A percentile compares a stretch with the other conserved stretches of the same genome.
Evolutionary conservation across 2,888 invertebrate genomes (phyloP).

Genomic region (Synergus itoensis): DNA sequence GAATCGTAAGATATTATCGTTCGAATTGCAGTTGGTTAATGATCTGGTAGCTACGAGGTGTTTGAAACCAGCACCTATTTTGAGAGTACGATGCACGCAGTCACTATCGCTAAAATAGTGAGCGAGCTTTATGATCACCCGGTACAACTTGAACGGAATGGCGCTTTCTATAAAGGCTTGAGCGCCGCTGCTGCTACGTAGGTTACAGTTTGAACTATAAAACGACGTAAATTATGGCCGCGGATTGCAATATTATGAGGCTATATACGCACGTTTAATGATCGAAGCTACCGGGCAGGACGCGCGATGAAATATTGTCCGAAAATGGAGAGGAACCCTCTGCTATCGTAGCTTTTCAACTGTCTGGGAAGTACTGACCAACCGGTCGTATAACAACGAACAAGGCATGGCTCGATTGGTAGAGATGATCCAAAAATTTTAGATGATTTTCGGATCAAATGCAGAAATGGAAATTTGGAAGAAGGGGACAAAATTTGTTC

Average conservation of each 20-base stretch:
- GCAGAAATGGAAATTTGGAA: background rate
- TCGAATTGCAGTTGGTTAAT: constrained; percentile 40
- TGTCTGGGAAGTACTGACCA: constrained; percentile 65
- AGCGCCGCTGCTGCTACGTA: constrained; percentile 67
- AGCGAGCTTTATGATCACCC: constrained; percentile 73
- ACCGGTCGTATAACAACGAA: constrained; percentile 57
- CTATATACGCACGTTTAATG: constrained; percentile 78
- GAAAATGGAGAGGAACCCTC: constrained; percentile 61
- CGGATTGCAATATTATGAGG: constrained; percentile 78
- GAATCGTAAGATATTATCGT: constrained; percentile 37
- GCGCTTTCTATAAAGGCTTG: constrained; percentile 71
- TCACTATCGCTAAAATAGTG: constrained; percentile 68
- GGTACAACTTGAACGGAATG: constrained; percentile 73
- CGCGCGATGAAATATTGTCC: constrained; percentile 74
- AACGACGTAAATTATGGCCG: constrained; percentile 78
- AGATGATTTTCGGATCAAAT: background rate
- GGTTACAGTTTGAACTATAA: constrained; percentile 78
- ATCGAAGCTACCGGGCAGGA: constrained; percentile 75
- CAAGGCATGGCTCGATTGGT: constrained; percentile 46
- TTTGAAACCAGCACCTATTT: constrained; percentile 41
- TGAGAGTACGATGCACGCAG: constrained; percentile 45
- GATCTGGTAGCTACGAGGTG: constrained; percentile 37
- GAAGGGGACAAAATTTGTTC: constrained; percentile 43
- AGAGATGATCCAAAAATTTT: constrained; percentile 28
- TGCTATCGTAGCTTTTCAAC: constrained; percentile 50